phyloP scores from a whole-genome alignment of 1,140 invertebrate genomes.

The Pomacea maculata region DNA sequence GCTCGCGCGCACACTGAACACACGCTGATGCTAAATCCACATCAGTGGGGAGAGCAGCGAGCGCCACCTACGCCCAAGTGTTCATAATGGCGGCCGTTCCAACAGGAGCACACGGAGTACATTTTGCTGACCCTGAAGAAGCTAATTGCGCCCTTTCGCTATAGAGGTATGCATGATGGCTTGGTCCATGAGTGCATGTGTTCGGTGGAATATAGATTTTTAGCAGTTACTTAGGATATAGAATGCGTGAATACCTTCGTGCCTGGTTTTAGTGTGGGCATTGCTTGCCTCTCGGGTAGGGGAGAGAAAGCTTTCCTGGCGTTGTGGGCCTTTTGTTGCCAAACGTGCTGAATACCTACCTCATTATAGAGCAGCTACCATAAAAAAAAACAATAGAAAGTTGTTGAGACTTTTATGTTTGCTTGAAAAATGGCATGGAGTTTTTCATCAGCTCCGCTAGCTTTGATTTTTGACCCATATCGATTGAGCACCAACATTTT shows the following conservation, averaged over 20 bases:
- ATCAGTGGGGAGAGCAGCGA: constrained; percentile 18
- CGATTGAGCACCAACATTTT: too few species aligned
- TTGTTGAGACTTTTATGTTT: too few species aligned
- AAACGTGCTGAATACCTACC: too few species aligned
- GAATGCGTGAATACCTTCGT: constrained; percentile 16
- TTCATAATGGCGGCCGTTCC: constrained; percentile 23
- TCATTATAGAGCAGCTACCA: too few species aligned
- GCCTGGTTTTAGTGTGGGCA: constrained; percentile 14
- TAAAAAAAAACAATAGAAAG: too few species aligned
- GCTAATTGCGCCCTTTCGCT: constrained; percentile 8
- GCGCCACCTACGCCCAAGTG: constrained; percentile 23
- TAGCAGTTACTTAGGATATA: background rate
- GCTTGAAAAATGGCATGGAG: too few species aligned
- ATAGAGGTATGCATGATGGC: constrained; percentile 11
- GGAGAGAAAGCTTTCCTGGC: constrained; percentile 5
- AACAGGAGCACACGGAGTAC: constrained; percentile 16
- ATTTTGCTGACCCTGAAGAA: constrained; percentile 8
- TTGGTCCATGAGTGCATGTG: background rate
- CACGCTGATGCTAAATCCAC: constrained; percentile 6
- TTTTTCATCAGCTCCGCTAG: too few species aligned
- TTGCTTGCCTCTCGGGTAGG: constrained; percentile 7
- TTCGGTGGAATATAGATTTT: background rate
- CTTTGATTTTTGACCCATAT: too few species aligned
- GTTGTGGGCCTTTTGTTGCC: too few species aligned
- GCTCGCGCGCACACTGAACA: background rate